Conservation (phyloP, 2,888 invertebrate genomes). For the Aphrophora alni region DNA sequence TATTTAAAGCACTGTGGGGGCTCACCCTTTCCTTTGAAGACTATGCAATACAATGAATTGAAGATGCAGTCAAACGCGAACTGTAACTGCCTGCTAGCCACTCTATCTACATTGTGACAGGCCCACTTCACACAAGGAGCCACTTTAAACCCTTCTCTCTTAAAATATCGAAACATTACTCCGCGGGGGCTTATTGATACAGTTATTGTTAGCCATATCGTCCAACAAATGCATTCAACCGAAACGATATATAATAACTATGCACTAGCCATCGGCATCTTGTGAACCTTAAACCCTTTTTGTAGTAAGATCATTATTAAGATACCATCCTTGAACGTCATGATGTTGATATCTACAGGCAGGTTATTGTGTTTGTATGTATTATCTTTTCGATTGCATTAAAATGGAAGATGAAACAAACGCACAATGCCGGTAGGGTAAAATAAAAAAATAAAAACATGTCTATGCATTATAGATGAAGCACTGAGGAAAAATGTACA, state of each 20-base stretch:
- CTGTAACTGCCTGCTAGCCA: neutral
- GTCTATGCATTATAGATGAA: too few relatives aligned
- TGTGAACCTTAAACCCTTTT: neutral
- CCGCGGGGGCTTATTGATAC: neutral
- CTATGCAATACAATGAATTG: neutral
- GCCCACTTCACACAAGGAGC: neutral
- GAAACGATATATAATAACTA: neutral
- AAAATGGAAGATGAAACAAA: too few relatives aligned
- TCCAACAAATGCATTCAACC: neutral
- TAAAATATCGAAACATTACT: conserved; percentile 5
- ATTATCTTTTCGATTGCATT: too few relatives aligned
- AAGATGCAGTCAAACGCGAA: neutral
- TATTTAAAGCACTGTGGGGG: too few relatives aligned
- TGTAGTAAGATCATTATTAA: neutral
- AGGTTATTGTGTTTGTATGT: neutral
- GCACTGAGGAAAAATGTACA: too few relatives aligned
- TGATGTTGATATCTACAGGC: neutral
- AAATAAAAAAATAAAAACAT: too few relatives aligned
- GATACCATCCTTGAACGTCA: neutral
- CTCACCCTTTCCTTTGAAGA: too few relatives aligned
- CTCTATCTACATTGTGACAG: neutral
- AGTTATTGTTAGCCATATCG: neutral
- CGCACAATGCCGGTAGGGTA: too few relatives aligned
- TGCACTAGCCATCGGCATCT: neutral
- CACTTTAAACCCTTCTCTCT: neutral